A percentile compares a stretch with the other conserved stretches of the same genome.
Evolutionary conservation across 2,113 vertebrate species (phyloP).

Genomic region (Clarias gariepinus): DNA sequence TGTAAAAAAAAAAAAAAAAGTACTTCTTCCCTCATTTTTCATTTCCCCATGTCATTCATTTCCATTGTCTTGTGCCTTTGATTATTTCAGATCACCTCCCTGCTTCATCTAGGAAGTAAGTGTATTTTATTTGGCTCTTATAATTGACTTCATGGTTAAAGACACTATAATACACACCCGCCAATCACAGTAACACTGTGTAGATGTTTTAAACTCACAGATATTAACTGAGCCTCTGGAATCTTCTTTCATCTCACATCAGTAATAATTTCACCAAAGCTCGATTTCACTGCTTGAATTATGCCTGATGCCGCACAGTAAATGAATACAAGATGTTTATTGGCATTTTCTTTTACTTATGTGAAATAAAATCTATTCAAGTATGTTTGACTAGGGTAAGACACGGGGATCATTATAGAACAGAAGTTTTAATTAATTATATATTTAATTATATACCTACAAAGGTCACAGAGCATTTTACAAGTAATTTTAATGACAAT

Average conservation of each 20-base stretch:
- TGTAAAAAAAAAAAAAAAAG: not conserved
- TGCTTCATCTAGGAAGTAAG: slow-evolving; percentile 70
- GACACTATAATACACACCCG: not conserved
- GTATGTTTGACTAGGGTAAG: not conserved
- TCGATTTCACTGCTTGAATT: not conserved
- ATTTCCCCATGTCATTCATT: slow-evolving; percentile 19
- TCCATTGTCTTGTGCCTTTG: slow-evolving; percentile 21
- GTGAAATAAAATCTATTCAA: not conserved
- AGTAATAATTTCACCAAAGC: not conserved
- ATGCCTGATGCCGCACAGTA: not conserved
- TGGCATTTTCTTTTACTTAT: not conserved
- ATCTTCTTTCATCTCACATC: not conserved
- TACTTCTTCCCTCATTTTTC: not conserved
- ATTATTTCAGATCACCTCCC: slow-evolving; percentile 65
- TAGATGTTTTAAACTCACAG: not conserved
- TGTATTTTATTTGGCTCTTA: slow-evolving; percentile 52
- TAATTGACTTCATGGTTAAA: not conserved
- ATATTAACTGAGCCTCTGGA: not conserved
- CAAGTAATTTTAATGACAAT: too few species aligned
- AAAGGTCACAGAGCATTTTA: not conserved
- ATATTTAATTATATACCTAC: not conserved
- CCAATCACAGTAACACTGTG: not conserved
- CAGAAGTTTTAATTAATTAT: not conserved
- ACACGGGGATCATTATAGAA: not conserved
- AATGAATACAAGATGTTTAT: not conserved